Base-by-base conservation (phyloP, 1,140 invertebrate species). In the Paracyclopina nana region DNA sequence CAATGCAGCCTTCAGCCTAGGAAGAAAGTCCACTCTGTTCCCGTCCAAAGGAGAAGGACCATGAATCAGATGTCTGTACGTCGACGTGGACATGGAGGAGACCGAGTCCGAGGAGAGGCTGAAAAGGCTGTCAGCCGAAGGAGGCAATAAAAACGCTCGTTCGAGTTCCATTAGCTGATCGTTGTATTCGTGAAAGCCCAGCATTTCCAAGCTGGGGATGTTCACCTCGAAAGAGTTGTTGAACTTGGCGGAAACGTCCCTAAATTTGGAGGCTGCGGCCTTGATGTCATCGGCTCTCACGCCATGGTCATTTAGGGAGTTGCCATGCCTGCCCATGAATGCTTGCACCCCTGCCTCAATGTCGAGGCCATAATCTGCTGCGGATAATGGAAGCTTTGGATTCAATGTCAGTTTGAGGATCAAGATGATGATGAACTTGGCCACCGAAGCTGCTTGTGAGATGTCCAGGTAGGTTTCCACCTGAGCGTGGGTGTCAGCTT, bases 131-230 rank as follows among this genome's bases (percentile, higher is more conserved):
- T 42, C 40, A 14, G 24, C 14, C 8, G 20, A 22, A 8, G 20
- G 25, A 4, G 45, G 45, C 25, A 48, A 16, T 14, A 48, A 29
- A 29, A 48, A 48, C 18, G 45, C 12, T 22, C 45, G 12, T 28
- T 48, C 45, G 16, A 48, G 20, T 22, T 48, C 45, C 22, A 27
- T 26, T 2, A 48, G 4, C 22, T 48, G 45, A 48, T 48, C 45
- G 22, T 29, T 48, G 25, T n/a, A 48, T 30, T 48, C 45, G 27
- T 48, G 45, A 48, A 28, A 16, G 14, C 27, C 45, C 45, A 48
- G 16, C 12, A 48, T 28, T 28, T 48, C 45, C 25, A 48, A 30
- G 14, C 24, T n/a, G 8, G 45, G 45, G n/a, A 48, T n/a, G 14
- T 28, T 22, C 1, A 28, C 16, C 6, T 28, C 14, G 27, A 28